phyloP scores from a whole-genome alignment of 2,888 invertebrate genomes.

The Strigamia transsilvanica region DNA sequence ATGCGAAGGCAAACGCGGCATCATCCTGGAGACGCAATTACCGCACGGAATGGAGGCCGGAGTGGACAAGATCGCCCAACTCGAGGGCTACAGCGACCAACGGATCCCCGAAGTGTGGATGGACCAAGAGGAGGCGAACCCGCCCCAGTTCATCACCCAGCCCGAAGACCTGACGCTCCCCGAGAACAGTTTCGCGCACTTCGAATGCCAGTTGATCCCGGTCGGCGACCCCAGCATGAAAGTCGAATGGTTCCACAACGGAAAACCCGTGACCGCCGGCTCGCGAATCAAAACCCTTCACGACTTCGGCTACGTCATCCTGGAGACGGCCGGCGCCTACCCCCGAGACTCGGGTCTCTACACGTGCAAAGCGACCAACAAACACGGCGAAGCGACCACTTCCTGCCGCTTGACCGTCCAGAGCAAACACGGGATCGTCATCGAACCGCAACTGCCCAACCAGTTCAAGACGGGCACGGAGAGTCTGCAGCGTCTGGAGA shows the following conservation, averaged over 20 bases:
- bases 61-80: slow-evolving; percentile 89
- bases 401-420: slow-evolving; percentile 87
- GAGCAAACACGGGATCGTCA: slow-evolving; percentile 80
- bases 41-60: slow-evolving; percentile 94
- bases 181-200: slow-evolving; percentile 90
- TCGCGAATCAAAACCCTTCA: slow-evolving; percentile 94
- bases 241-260: slow-evolving; percentile 98
- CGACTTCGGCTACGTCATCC: slow-evolving; percentile 96
- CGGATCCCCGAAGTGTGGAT: slow-evolving; percentile 74
- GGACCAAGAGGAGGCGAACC: slow-evolving; percentile 77
- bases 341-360: slow-evolving; percentile 92
- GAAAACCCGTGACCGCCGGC: slow-evolving; percentile 87
- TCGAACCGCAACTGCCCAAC: slow-evolving; percentile 86
- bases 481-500: slow-evolving; percentile 88
- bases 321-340: slow-evolving; percentile 94
- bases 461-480: slow-evolving; percentile 89
- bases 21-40: slow-evolving; percentile 88
- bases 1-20: slow-evolving; percentile 76
- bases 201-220: slow-evolving; percentile 87
- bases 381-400: slow-evolving; percentile 88
- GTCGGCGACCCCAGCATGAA: slow-evolving; percentile 92
- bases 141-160: slow-evolving; percentile 88
- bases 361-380: slow-evolving; percentile 90
- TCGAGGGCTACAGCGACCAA: slow-evolving; percentile 79
- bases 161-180: slow-evolving; percentile 82